Conservation (phyloP, 2,113 vertebrate species). For the Phalacrocorax carbo region DNA sequence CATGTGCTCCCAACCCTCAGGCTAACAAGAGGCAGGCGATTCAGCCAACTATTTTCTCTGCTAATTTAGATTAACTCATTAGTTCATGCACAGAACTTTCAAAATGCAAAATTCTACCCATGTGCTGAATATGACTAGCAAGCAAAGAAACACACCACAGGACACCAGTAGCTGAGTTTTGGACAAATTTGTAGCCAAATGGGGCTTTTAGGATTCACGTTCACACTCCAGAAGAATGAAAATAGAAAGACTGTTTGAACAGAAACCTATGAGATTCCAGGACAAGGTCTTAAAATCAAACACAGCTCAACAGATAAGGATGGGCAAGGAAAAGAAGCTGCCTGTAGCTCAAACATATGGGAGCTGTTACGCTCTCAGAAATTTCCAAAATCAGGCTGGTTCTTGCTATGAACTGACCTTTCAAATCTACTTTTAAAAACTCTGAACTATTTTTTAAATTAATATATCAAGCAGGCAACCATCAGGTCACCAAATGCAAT, state of each 20-base stretch:
- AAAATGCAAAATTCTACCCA: background rate
- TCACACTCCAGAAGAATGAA: background rate
- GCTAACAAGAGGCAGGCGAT: background rate
- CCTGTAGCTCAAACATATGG: background rate
- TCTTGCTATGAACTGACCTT: background rate
- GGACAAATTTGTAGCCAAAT: background rate
- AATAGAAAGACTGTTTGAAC: background rate
- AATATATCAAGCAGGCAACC: background rate
- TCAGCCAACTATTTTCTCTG: background rate
- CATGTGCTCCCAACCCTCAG: background rate
- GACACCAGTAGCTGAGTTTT: background rate
- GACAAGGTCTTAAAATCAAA: background rate
- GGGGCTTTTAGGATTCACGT: background rate
- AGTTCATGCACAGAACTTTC: background rate
- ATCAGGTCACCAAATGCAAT: background rate
- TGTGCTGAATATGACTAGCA: background rate
- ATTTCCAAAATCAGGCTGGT: background rate
- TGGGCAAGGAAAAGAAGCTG: background rate
- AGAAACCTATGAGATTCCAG: background rate
- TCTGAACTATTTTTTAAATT: background rate
- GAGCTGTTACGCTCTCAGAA: background rate
- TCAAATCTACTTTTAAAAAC: background rate
- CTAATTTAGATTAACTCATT: slow-evolving; percentile 1
- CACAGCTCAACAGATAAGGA: background rate
- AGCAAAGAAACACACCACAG: background rate